Conservation (phyloP, 2,113 vertebrate species). For the Laticauda laticaudata region DNA sequence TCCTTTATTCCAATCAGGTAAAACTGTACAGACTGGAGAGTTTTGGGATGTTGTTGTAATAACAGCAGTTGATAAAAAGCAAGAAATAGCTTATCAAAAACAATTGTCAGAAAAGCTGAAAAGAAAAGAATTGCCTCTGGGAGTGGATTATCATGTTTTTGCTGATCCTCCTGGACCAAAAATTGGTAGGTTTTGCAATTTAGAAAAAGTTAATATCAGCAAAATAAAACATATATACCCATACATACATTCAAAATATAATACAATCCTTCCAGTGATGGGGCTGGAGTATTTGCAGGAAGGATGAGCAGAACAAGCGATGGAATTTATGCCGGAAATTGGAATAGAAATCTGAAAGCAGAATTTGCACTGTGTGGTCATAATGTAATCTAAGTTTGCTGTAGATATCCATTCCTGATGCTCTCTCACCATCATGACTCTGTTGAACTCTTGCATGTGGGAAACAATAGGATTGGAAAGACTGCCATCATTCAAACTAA, state of each 20-base stretch:
- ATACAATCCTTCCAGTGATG: neutral
- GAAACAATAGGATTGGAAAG: neutral
- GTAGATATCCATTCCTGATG: neutral
- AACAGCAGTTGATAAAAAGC: slow-evolving; percentile 82
- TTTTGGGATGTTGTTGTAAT: slow-evolving; percentile 88
- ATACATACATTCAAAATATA: neutral
- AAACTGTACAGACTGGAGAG: slow-evolving; percentile 60
- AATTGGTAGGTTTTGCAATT: slow-evolving; percentile 74
- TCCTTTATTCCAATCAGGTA: slow-evolving; percentile 64
- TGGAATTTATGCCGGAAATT: neutral
- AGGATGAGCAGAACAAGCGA: neutral
- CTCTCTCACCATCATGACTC: neutral
- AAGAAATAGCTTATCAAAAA: slow-evolving; percentile 79
- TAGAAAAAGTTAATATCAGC: neutral
- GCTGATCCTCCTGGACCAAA: slow-evolving; percentile 84
- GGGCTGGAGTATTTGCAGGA: neutral
- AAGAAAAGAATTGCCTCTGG: slow-evolving; percentile 79
- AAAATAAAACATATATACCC: neutral
- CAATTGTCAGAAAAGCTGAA: slow-evolving; percentile 80
- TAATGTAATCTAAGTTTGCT: neutral
- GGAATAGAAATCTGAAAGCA: neutral
- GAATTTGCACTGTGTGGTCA: neutral
- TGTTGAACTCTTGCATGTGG: neutral
- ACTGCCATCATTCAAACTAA: neutral
- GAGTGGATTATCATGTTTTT: slow-evolving; percentile 79